Percentiles rank a stretch among this genome's conserved stretches.
Evolutionary conservation across 2,113 vertebrate genomes (phyloP).

Genomic region (Pseudorectes ferrugineus): DNA sequence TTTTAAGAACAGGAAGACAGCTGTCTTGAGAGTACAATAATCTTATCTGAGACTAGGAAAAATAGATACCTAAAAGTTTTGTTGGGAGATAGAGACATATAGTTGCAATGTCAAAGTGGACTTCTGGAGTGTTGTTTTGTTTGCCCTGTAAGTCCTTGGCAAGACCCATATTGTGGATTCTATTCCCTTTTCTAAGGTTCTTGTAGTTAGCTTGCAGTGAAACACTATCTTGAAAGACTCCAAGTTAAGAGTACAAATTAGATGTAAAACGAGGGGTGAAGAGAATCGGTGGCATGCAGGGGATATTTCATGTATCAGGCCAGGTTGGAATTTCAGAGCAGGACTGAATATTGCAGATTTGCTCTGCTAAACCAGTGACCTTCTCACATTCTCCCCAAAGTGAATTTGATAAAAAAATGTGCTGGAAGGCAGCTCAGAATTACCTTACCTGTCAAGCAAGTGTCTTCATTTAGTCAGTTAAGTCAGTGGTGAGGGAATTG

Average conservation of each 20-base stretch:
- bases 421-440: conserved; percentile 41
- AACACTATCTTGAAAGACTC: neutral
- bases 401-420: conserved; percentile 50
- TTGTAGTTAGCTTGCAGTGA: neutral
- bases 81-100: neutral
- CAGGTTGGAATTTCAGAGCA: neutral
- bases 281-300: neutral
- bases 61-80: neutral
- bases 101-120: neutral
- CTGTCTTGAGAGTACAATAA: neutral
- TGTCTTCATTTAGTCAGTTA: conserved; percentile 25
- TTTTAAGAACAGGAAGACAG: neutral
- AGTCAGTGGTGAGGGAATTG: neutral
- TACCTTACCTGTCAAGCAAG: conserved; percentile 51
- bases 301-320: neutral
- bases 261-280: neutral
- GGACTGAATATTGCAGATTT: neutral
- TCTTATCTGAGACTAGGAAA: neutral
- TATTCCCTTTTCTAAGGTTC: neutral
- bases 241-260: neutral
- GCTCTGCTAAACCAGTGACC: conserved; percentile 19
- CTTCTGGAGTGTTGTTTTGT: neutral
- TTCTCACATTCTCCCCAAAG: conserved; percentile 30
- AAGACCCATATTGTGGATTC: neutral
- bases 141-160: neutral